These are phyloP conservation scores for Montifringilla adamsi DNA, from an alignment of 2,113 vertebrate species.

Conservation along the genomic window DNA sequence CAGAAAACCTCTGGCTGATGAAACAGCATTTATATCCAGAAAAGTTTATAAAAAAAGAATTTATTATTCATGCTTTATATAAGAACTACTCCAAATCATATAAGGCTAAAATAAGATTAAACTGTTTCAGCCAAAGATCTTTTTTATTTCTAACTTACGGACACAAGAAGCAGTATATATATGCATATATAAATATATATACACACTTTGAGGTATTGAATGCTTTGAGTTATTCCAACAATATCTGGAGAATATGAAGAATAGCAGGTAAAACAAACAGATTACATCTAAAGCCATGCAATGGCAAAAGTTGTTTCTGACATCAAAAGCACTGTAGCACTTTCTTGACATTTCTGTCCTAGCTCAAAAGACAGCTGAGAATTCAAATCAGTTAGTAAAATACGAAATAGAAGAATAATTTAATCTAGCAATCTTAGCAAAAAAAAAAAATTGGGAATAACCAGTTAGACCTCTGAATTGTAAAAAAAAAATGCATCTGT, in stretches of 20 bases:
- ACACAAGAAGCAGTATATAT: not conserved
- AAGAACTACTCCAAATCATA: not conserved
- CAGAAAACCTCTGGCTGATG: not conserved
- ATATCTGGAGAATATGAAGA: not conserved
- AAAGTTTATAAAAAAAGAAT: not conserved
- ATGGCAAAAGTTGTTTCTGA: not conserved
- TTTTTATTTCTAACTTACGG: not conserved
- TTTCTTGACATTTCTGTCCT: not conserved
- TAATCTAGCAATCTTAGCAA: not conserved
- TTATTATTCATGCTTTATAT: not conserved
- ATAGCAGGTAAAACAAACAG: not conserved
- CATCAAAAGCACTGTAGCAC: not conserved
- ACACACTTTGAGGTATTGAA: not conserved
- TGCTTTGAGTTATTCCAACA: not conserved
- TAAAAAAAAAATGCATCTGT: not conserved
- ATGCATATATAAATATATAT: not conserved
- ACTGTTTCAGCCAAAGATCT: not conserved
- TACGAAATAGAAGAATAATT: not conserved
- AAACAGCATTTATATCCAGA: not conserved
- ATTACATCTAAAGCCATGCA: not conserved
- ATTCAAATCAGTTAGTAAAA: not conserved
- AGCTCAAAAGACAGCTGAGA: not conserved
- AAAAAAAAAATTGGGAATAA: not conserved
- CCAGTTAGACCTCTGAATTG: not conserved
- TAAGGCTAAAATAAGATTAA: not conserved